Base-by-base conservation (phyloP, 2,888 invertebrate genomes). In the Latheticus oryzae region DNA sequence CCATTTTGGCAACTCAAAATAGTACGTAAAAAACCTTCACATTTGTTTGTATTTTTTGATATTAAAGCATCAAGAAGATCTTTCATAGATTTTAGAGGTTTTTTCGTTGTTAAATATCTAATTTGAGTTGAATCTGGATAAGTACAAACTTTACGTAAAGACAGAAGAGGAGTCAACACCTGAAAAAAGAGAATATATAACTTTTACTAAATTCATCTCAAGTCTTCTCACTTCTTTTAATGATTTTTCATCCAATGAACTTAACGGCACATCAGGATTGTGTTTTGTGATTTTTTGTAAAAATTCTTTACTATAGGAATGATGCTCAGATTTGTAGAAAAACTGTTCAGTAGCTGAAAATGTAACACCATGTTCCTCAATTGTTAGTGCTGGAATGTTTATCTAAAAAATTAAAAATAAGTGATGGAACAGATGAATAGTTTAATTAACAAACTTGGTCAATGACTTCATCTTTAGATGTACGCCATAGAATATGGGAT, bases 311-410 rank as follows among this genome's bases (percentile, higher is more conserved):
- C 80, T 76, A 64, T 84, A 85, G 7, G 81, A 76, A 8, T 76
- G 73, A 66, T 85, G 85, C 66, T 87, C 84, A 21, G 81, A 80
- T n/a, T 83, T 80, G 72, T 92, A 92, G 72, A 88, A 90, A 64
- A 87, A 84, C 57, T 85, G 84, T 74, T 92, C 91, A 0, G 90
- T 82, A 2, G 88, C 86, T n/a, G 87, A 84, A 69, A 91, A 86
- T 26, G 82, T 80, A 28, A 89, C 70, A 76, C 81, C 82, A 72
- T 88, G 84, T 3, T 84, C 73, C 28, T 81, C 65, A 50, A 84
- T 81, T 0, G 80, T 80, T 75, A 88, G 87, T n/a, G 79, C 76
- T 0, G 90, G 90, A 58, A 91, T 83, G 37, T 83, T 79, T 37
- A 90, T 81, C 78, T 82, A 59, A 24, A 72, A 30, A 26, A n/a